Evolutionary conservation across 2,888 invertebrate genomes (phyloP), one percentile per base, ranked within the genome.

Genomic region (Polylopha cassiicola): DNA sequence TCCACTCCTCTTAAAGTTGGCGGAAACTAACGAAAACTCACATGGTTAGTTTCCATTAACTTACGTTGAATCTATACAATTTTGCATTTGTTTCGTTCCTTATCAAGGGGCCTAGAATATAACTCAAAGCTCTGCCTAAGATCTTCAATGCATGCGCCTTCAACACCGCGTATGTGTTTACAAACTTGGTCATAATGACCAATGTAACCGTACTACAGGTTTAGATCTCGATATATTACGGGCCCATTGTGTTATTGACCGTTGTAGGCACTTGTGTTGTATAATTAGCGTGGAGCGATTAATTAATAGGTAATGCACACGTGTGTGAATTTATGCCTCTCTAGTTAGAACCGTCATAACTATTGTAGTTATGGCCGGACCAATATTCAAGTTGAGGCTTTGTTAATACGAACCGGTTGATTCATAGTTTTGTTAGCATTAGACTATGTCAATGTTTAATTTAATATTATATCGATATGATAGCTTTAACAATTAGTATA

Each of bases 221-320:
- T 39, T 38, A 47, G 28, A 44, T 47, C 44, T 50, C 37, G 44
- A 37, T 20, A 27, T 11, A 21, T 31, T 26, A 29, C 33, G 30
- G 31, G 20, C 48, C 65, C 71, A 71, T 77, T 79, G 78, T 80
- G 67, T 49, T 56, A 63, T 57, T 65, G 71, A 67, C 70, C 67
- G 65, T 56, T 69, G 70, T 68, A 61, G 58, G 73, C 65, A 73
- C 70, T 74, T 70, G 66, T 75, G 70, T 70, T 60, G 65, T 71
- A 66, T 78, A 80, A 80, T 81, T 81, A 78, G 78, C 78, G 68
- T 71, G 61, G 58, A 72, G 56, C 78, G 65, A 78, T 81, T 79
- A 81, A 82, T 82, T 80, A 80, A 80, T 79, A 70, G 78, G 68
- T 72, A 74, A 72, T 73, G 59, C 61, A 60, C 54, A 62, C 62